Conservation (phyloP, 2,797 vertebrate genomes). For the Tapirus indicus region DNA sequence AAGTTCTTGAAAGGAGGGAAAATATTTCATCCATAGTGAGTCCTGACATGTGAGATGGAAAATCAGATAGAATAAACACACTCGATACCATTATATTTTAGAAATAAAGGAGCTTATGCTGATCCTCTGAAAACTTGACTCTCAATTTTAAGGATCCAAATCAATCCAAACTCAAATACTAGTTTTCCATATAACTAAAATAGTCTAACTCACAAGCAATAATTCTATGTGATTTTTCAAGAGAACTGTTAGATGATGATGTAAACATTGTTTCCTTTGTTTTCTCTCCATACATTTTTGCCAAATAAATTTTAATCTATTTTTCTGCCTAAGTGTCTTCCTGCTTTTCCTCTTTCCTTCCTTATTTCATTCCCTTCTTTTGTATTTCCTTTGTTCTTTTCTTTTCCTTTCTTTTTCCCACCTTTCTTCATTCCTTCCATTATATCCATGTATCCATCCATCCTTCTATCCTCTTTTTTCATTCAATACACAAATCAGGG, state of each 20-base stretch:
- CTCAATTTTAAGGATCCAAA: not conserved
- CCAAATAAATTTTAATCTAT: not conserved
- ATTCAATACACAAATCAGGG: not conserved
- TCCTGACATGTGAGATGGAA: not conserved
- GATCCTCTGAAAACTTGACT: not conserved
- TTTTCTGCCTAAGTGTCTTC: not conserved
- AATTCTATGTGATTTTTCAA: constrained; percentile 5
- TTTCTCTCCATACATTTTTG: not conserved
- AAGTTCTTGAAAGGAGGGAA: not conserved
- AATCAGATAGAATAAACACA: not conserved
- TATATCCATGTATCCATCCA: not conserved
- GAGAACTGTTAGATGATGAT: not conserved
- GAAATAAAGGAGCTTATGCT: not conserved
- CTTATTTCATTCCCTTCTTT: not conserved
- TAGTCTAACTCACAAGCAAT: not conserved
- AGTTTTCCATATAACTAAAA: constrained; percentile 2
- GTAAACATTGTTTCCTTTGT: not conserved
- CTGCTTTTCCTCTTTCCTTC: not conserved
- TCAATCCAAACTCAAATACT: not conserved
- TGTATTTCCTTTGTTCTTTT: not conserved
- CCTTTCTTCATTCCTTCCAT: not conserved
- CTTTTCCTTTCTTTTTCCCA: not conserved
- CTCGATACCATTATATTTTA: not conserved
- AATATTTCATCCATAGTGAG: not conserved
- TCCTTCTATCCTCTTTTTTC: not conserved